Conservation (phyloP, 2,888 invertebrate species). For the Vannuccia rotundouncinata region DNA sequence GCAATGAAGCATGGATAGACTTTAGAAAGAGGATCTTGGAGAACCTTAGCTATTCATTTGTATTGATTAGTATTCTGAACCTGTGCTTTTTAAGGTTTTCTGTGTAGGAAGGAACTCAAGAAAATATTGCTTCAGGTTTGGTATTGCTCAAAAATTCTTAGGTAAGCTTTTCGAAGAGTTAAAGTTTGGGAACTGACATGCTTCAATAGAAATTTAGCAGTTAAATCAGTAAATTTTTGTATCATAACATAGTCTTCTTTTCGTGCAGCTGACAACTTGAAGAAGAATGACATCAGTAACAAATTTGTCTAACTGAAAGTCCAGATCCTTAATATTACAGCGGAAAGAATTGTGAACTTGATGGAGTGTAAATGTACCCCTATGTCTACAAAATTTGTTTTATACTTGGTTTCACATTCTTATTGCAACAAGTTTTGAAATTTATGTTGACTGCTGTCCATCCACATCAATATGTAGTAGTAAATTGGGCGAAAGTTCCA, state of each 20-base stretch:
- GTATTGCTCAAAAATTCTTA: neutral
- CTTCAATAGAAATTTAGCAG: neutral
- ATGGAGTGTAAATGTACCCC: neutral
- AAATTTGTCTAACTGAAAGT: neutral
- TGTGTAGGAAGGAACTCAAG: neutral
- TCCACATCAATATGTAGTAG: neutral
- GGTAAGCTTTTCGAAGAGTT: neutral
- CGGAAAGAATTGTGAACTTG: neutral
- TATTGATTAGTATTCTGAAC: neutral
- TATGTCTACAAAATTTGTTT: neutral
- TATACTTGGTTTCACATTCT: neutral
- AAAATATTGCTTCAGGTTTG: neutral
- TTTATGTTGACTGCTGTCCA: neutral
- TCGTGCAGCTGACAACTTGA: neutral
- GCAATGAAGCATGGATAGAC: neutral
- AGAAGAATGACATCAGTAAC: neutral
- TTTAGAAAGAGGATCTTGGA: neutral
- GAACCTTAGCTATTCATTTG: neutral
- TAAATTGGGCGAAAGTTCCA: neutral
- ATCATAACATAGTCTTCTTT: neutral
- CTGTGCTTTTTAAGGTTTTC: neutral
- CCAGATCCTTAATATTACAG: neutral
- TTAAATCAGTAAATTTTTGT: neutral
- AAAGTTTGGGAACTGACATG: neutral
- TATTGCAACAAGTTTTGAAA: neutral